phyloP scores from a whole-genome alignment of 2,888 invertebrate species.

The Clusia tigrina region DNA sequence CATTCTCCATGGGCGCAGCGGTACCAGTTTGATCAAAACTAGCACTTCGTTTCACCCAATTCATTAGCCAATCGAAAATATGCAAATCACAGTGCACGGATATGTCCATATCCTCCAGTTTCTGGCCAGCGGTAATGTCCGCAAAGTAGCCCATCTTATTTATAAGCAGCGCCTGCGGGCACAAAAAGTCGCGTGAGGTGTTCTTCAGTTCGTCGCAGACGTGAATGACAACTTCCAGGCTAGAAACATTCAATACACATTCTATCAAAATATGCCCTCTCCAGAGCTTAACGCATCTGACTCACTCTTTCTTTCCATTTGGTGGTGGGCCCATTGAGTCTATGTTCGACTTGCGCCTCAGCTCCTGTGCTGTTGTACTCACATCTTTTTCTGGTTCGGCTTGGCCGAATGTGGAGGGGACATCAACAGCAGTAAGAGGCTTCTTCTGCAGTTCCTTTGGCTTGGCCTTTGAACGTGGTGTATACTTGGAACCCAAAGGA shows the following conservation, averaged over 20 bases:
- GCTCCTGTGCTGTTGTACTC: too few relatives aligned
- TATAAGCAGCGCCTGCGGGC: conserved; percentile 84
- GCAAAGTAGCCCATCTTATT: conserved; percentile 96
- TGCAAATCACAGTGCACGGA: conserved; percentile 96
- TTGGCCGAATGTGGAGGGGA: not conserved
- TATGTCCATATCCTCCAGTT: conserved; percentile 91
- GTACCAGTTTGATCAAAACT: conserved; percentile 43
- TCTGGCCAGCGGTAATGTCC: conserved; percentile 83
- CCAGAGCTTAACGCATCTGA: conserved; percentile 9
- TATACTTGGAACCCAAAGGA: conserved; percentile 34
- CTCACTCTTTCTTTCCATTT: conserved; percentile 44
- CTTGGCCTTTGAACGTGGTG: conserved; percentile 31
- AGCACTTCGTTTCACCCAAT: conserved; percentile 87
- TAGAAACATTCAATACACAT: conserved; percentile 47
- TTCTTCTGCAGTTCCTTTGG: conserved; percentile 13
- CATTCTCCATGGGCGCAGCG: conserved; percentile 65
- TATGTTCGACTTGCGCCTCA: too few relatives aligned
- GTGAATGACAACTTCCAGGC: conserved; percentile 88
- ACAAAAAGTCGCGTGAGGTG: conserved; percentile 86
- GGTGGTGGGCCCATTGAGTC: not conserved
- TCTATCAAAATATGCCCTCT: too few relatives aligned
- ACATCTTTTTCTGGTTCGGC: too few relatives aligned
- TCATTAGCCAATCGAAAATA: conserved; percentile 96
- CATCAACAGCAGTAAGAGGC: too few relatives aligned
- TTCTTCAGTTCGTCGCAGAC: conserved; percentile 95